Percentiles rank a stretch among this genome's conserved stretches.
Evolutionary conservation across 2,888 invertebrate genomes (phyloP).

Genomic region (Cephus runcator): DNA sequence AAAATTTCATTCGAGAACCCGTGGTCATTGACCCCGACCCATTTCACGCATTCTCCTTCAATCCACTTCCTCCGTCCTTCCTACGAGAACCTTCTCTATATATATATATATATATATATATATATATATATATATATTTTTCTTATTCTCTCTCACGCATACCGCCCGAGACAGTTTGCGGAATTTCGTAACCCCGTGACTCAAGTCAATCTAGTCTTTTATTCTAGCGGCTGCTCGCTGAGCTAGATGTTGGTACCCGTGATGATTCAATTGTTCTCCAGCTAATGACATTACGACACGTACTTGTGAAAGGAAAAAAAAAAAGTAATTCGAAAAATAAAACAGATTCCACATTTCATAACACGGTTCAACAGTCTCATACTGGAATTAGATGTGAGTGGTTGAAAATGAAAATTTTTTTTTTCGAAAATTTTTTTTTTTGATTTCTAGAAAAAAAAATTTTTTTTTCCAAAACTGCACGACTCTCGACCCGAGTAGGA

Average conservation of each 20-base stretch:
- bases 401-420: neutral
- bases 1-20: constrained; percentile 44
- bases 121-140: too few relatives aligned
- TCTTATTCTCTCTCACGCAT: constrained; percentile 12
- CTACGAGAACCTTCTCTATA: neutral
- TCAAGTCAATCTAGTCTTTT: neutral
- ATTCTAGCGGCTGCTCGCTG: neutral
- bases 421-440: neutral
- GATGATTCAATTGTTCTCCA: neutral
- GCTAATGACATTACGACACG: constrained; percentile 25
- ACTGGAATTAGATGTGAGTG: neutral
- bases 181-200: neutral
- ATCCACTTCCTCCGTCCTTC: constrained; percentile 22
- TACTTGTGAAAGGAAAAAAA: neutral
- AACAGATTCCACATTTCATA: neutral
- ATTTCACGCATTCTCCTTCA: constrained; percentile 30
- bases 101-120: too few relatives aligned
- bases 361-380: neutral
- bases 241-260: neutral
- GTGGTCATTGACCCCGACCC: constrained; percentile 49
- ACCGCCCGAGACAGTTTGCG: neutral
- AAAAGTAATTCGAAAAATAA: neutral
- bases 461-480: neutral
- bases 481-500: constrained; percentile 13
- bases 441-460: neutral